Evolutionary conservation across 1,140 invertebrate genomes (phyloP).

Genomic region (Drosophila baimaii): DNA sequence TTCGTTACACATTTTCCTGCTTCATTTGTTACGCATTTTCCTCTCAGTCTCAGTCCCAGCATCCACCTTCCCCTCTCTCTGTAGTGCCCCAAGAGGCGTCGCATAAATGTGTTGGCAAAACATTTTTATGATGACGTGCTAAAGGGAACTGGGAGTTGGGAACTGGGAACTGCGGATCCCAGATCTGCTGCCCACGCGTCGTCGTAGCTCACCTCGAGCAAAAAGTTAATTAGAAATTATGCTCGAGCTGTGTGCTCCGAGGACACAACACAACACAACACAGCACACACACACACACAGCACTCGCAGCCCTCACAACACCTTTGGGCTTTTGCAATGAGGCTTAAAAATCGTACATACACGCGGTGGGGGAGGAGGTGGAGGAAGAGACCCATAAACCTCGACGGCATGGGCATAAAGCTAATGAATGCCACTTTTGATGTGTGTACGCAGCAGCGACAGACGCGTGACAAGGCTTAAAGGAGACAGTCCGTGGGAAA

Average conservation of each 20-base stretch:
- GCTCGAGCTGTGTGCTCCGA: constrained; percentile 60
- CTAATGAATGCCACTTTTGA: constrained; percentile 66
- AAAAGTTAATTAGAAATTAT: constrained; percentile 83
- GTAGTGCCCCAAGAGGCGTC: constrained; percentile 59
- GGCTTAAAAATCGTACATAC: constrained; percentile 51
- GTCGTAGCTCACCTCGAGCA: constrained; percentile 42
- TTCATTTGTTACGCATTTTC: constrained; percentile 77
- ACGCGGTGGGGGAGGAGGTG: constrained; percentile 2
- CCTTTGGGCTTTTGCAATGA: constrained; percentile 55
- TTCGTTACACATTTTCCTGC: constrained; percentile 67
- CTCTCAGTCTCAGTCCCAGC: neutral
- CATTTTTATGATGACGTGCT: constrained; percentile 82
- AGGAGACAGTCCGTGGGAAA: neutral
- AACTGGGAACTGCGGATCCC: constrained; percentile 8
- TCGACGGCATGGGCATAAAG: constrained; percentile 41
- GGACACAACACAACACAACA: no score
- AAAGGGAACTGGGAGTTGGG: constrained; percentile 62
- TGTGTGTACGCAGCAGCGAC: constrained; percentile 26
- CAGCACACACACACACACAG: constrained; percentile 17
- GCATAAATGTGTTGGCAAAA: constrained; percentile 76
- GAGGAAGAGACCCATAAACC: constrained; percentile 30
- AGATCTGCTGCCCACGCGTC: constrained; percentile 18
- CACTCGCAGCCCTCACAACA: constrained; percentile 40
- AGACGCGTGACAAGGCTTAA: constrained; percentile 51
- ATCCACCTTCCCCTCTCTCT: neutral